Conservation (phyloP, 2,797 vertebrate genomes). For the Tarsius wallacei region DNA sequence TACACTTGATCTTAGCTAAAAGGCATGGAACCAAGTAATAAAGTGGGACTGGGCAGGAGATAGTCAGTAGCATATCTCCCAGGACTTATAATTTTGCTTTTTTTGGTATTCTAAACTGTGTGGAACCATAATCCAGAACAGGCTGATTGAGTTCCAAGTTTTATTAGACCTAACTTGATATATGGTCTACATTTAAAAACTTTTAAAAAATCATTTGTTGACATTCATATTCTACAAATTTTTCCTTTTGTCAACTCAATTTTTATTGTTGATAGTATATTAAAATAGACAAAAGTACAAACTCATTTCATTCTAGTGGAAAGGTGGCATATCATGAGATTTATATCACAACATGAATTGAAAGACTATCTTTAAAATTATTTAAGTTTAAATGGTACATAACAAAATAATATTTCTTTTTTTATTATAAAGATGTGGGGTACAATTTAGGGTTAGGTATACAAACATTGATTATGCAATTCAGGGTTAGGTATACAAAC, state of each 20-base stretch:
- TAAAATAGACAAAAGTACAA: constrained; percentile 10
- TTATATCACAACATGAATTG: background rate
- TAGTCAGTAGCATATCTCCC: background rate
- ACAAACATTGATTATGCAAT: too few relatives aligned
- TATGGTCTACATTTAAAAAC: background rate
- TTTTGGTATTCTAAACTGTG: too few relatives aligned
- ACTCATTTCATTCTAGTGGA: background rate
- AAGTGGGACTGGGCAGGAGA: background rate
- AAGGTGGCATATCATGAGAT: background rate
- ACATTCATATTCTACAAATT: background rate
- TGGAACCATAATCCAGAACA: background rate
- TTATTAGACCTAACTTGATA: background rate
- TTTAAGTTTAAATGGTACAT: background rate
- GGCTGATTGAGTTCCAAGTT: background rate
- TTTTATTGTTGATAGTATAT: background rate
- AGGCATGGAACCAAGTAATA: background rate
- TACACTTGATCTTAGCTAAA: too few relatives aligned
- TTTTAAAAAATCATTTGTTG: background rate
- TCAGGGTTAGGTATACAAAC: too few relatives aligned
- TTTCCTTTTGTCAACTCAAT: background rate
- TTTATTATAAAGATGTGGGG: too few relatives aligned
- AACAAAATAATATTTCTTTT: background rate
- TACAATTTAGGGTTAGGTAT: too few relatives aligned
- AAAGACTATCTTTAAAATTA: background rate
- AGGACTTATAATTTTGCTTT: background rate